Evolutionary conservation across 2,797 vertebrate species (phyloP).

Genomic region (Choloepus didactylus): DNA sequence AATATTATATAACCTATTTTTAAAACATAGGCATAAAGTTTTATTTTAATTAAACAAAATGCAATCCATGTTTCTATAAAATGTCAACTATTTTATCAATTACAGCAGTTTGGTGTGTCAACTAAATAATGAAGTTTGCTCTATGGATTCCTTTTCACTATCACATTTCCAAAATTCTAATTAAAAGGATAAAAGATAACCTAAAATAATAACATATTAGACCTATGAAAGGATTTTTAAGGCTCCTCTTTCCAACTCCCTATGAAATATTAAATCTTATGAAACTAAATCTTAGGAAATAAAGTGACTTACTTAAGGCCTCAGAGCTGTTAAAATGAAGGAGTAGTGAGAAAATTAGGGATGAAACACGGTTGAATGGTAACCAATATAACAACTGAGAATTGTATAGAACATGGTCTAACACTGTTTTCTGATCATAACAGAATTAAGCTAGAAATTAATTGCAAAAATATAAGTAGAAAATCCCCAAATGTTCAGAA

Average conservation of each 20-base stretch:
- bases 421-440: background rate
- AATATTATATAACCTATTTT: background rate
- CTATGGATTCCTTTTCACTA: constrained; percentile 21
- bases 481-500: constrained; percentile 1
- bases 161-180: constrained; percentile 31
- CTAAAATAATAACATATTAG: background rate
- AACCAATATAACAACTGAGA: background rate
- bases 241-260: background rate
- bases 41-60: constrained; percentile 48
- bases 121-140: constrained; percentile 15
- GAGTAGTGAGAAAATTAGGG: background rate
- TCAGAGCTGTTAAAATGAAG: background rate
- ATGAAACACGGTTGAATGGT: background rate
- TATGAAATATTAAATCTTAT: background rate
- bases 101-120: background rate
- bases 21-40: background rate
- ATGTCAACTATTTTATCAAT: constrained; percentile 29
- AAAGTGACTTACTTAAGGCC: background rate
- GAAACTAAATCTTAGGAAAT: constrained; percentile 25
- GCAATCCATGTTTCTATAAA: constrained; percentile 1
- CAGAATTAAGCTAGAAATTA: constrained; percentile 6
- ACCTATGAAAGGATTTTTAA: background rate
- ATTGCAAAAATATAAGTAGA: background rate
- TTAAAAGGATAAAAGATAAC: constrained; percentile 5
- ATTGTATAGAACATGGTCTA: background rate